Conservation (phyloP, 2,113 vertebrate genomes). For the Tachuris rubrigastra region DNA sequence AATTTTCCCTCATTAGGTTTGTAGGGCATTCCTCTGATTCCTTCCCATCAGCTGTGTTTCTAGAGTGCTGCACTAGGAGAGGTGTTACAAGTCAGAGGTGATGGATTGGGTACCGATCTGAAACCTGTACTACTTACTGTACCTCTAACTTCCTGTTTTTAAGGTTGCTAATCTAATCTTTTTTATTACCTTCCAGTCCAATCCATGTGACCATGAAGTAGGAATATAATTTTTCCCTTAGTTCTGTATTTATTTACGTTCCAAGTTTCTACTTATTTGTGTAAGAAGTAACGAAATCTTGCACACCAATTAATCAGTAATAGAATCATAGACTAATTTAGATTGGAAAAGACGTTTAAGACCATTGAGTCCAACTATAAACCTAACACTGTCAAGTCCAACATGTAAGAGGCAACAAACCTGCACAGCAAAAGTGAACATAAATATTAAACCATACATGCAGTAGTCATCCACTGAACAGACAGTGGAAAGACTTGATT, state of each 20-base stretch:
- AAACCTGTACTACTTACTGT: neutral
- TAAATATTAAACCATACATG: slow-evolving; percentile 34
- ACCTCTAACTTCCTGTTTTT: neutral
- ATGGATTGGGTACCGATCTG: neutral
- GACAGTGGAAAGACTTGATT: neutral
- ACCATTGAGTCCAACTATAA: neutral
- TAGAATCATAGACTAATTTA: neutral
- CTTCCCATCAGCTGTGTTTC: neutral
- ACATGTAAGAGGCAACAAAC: slow-evolving; percentile 1
- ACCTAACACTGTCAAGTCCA: neutral
- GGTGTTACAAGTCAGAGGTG: neutral
- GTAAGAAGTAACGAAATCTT: slow-evolving; percentile 35
- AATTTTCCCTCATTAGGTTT: neutral
- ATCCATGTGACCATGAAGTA: neutral
- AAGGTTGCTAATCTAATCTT: neutral
- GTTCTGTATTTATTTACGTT: neutral
- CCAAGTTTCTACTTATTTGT: neutral
- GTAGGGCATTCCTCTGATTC: neutral
- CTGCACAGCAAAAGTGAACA: neutral
- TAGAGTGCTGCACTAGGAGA: neutral
- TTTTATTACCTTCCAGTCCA: neutral
- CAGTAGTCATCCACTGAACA: neutral
- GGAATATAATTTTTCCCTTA: neutral
- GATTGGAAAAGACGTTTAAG: neutral
- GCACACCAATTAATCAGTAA: neutral